Percentiles rank a stretch among this genome's conserved stretches.
Conservation (phyloP, 2,888 invertebrate species). For the Drosophila differens region DNA sequence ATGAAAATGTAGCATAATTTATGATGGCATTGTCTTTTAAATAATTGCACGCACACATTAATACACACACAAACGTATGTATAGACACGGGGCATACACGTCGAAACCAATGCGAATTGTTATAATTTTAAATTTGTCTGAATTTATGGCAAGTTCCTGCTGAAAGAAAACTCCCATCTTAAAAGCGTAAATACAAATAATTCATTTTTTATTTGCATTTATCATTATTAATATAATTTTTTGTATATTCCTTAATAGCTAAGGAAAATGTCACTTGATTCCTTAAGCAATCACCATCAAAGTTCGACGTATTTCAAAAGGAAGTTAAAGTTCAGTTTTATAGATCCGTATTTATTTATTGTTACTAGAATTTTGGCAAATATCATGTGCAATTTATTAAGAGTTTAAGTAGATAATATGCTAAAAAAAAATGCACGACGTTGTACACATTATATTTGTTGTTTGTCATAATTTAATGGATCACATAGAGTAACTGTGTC, state of each 20-base stretch:
- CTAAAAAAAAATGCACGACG: not conserved
- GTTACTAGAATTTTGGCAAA: constrained; percentile 34
- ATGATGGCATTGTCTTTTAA: constrained; percentile 80
- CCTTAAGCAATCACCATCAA: not conserved
- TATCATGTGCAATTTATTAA: constrained; percentile 13
- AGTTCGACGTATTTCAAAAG: not conserved
- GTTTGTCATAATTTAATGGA: constrained; percentile 57
- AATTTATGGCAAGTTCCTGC: constrained; percentile 66
- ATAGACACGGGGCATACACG: constrained; percentile 22
- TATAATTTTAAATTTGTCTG: constrained; percentile 64
- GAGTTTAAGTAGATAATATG: not conserved
- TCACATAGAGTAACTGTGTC: constrained; percentile 43
- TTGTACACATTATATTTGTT: constrained; percentile 4
- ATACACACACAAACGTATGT: constrained; percentile 20
- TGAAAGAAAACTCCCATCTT: constrained; percentile 18
- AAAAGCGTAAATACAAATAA: constrained; percentile 60
- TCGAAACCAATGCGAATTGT: constrained; percentile 37
- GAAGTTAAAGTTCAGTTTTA: not conserved
- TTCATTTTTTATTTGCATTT: constrained; percentile 49
- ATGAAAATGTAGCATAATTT: constrained; percentile 81
- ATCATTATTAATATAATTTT: constrained; percentile 24
- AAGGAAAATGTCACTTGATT: not conserved
- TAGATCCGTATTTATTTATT: constrained; percentile 4
- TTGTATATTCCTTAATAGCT: not conserved
- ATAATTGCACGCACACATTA: constrained; percentile 77